Base-by-base conservation (phyloP, 2,113 vertebrate species). In the Gopherus evgoodei region DNA sequence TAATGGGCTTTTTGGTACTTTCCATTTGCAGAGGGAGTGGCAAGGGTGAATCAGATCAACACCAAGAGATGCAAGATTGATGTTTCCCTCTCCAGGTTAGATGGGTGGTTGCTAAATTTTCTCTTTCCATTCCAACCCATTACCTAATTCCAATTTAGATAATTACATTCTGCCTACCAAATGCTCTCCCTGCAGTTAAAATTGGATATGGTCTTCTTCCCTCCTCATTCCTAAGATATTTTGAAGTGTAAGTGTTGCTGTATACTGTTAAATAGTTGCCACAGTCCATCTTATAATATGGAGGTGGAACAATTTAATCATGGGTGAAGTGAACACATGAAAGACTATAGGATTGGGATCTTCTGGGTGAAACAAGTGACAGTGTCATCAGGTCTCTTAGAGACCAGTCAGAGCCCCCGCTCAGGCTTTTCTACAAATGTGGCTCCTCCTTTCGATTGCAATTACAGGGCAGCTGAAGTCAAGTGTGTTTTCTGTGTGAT, bases 21-120 rank as follows among this genome's bases (percentile, higher is more conserved):
- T 81, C 57, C 81, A 79, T 5, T 19, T 16, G 72, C 47, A 44
- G 91, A 86, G 38, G 44, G n/a, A 83, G 11, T 56, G 72, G 59
- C 85, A 90, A 79, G 90, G 53, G 5, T 90, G 81, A 95, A 85
- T 54, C 31, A 87, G 79, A 84, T 12, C 79, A 90, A 90, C 81
- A 81, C 38, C 14, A 22, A 69, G 4, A 86, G 62, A 38, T 81
- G 75, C 76, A 49, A 88, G 12, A 17, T 86, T 38, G 35, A 14
- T 35, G 35, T 27, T 5, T 78, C 79, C 52, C 27, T 90, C 81
- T 69, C n/a, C 79, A 56, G 19, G 79, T 83, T 76, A 84, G 35
- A 69, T 35, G 35, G 35, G 65, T 69, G 35, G 35, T 69, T 38
- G 76, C 57, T 93, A 81, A 93, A 80, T 90, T 90, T 83, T 72